A percentile compares a stretch with the other conserved stretches of the same genome.
These are phyloP conservation scores for Drosophila tanythrix DNA, from an alignment of 2,888 invertebrate genomes.

Conservation along the genomic window DNA sequence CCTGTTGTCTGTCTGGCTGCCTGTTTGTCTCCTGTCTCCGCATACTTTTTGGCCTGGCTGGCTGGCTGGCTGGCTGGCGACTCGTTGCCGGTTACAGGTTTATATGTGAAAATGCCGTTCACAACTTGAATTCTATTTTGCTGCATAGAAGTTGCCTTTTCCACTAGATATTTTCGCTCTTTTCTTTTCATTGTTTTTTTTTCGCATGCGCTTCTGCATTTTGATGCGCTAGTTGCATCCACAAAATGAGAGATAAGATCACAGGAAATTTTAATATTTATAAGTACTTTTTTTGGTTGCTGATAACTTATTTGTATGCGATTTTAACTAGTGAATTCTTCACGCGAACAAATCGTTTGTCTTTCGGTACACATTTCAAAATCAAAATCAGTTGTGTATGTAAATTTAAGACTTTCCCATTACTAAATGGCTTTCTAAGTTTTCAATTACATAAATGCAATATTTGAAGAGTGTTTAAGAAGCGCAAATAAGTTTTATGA, in stretches of 20 bases:
- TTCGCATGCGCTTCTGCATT: constrained; percentile 42
- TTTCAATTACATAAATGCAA: background rate
- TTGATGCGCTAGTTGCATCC: constrained; percentile 62
- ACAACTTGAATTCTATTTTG: constrained; percentile 70
- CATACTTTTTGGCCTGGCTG: constrained; percentile 42
- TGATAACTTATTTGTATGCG: background rate
- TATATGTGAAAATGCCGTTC: constrained; percentile 58
- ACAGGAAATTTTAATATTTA: constrained; percentile 48
- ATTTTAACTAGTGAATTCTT: background rate
- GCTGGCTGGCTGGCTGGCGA: constrained; percentile 63
- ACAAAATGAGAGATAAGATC: constrained; percentile 44
- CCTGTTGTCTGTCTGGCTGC: constrained; percentile 50
- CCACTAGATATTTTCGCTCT: constrained; percentile 21
- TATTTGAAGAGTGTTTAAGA: background rate
- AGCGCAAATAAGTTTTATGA: accelerated
- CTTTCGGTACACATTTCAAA: background rate
- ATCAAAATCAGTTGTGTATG: background rate
- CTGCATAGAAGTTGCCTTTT: constrained; percentile 23
- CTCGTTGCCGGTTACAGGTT: constrained; percentile 49
- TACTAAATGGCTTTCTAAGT: background rate
- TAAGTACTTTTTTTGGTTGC: background rate
- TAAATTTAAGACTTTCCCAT: background rate
- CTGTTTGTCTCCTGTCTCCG: constrained; percentile 29
- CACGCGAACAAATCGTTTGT: background rate
- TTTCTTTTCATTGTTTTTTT: constrained; percentile 38